A percentile compares a stretch with the other conserved stretches of the same genome.
Evolutionary conservation across 2,113 vertebrate genomes (phyloP).

Genomic region (Cyprinodon tularosa): DNA sequence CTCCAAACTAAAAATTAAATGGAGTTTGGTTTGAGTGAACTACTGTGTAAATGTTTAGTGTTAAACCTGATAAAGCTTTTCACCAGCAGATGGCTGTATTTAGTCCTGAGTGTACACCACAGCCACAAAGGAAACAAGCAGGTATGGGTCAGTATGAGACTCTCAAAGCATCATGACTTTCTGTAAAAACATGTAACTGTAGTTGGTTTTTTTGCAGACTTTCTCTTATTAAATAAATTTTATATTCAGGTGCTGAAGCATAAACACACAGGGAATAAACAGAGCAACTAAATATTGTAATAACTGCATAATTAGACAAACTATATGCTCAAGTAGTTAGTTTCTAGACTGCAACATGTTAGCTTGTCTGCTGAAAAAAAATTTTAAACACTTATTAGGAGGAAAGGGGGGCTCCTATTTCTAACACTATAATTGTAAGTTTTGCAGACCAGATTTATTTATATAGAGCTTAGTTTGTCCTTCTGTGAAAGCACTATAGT

Average conservation of each 20-base stretch:
- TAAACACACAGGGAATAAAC: no score
- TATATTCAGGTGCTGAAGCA: no score
- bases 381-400: neutral
- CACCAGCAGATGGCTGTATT: slow-evolving; percentile 69
- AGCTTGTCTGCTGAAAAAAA: neutral
- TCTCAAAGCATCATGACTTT: neutral
- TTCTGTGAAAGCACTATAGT: neutral
- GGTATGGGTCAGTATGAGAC: neutral
- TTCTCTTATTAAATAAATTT: neutral
- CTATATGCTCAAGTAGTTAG: neutral
- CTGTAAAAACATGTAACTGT: neutral
- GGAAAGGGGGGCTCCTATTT: neutral
- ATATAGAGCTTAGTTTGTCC: neutral
- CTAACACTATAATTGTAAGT: neutral
- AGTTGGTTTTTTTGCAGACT: neutral
- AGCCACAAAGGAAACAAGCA: slow-evolving; percentile 37
- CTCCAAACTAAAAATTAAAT: slow-evolving; percentile 9
- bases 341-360: neutral
- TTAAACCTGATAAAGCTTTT: slow-evolving; percentile 52
- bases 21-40: slow-evolving; percentile 22
- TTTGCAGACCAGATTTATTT: neutral
- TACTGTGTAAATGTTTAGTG: slow-evolving; percentile 45
- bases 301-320: neutral
- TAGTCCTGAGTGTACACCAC: slow-evolving; percentile 14
- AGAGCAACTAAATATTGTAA: no score